These are phyloP conservation scores for Pionites leucogaster DNA, from an alignment of 2,113 vertebrate species.

Conservation along the genomic window DNA sequence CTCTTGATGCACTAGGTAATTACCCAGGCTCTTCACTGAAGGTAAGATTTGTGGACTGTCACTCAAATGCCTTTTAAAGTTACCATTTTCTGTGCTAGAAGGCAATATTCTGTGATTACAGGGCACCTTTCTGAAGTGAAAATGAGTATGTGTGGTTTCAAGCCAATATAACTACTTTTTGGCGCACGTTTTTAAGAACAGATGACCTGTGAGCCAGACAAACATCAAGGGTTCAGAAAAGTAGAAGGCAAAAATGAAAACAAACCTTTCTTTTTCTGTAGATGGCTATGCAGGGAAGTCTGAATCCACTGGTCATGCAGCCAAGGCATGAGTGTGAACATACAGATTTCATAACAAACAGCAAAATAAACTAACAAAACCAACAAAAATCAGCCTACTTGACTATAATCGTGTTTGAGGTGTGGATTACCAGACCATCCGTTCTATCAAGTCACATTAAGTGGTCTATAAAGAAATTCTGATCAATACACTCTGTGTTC, in stretches of 20 bases:
- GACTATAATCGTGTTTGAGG: neutral
- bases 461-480: neutral
- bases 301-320: neutral
- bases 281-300: neutral
- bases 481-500: neutral
- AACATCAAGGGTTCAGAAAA: neutral
- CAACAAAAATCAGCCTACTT: neutral
- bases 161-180: neutral
- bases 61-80: neutral
- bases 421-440: neutral
- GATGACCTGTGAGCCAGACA: neutral
- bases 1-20: neutral
- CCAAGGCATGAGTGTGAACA: neutral
- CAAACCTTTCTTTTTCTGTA: neutral
- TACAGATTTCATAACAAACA: neutral
- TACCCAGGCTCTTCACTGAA: neutral
- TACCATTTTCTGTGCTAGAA: neutral
- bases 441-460: neutral
- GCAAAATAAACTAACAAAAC: neutral
- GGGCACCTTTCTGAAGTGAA: neutral
- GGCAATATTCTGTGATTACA: neutral
- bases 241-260: neutral
- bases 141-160: neutral
- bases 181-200: neutral
- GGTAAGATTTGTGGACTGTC: neutral